Evolutionary conservation across 1,140 invertebrate genomes (phyloP).

Genomic region (Dendroctonus ponderosae): DNA sequence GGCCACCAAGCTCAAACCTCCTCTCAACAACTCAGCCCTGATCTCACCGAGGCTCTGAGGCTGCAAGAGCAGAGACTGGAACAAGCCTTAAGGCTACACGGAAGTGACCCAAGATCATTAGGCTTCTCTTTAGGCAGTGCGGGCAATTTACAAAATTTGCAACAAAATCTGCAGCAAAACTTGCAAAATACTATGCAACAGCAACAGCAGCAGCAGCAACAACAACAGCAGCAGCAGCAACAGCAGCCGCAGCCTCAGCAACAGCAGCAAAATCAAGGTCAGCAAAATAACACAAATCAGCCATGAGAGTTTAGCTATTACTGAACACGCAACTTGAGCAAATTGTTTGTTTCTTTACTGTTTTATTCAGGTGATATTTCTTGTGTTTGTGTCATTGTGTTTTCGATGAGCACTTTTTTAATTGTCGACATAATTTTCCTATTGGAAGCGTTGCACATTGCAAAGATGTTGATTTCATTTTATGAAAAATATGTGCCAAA

Average conservation of each 20-base stretch:
- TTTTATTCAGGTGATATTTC: neutral
- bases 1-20: constrained; percentile 48
- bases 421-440: neutral
- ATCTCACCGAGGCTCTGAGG: constrained; percentile 68
- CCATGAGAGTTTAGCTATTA: constrained; percentile 66
- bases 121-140: constrained; percentile 61
- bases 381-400: constrained; percentile 12
- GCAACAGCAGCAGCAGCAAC: constrained; percentile 56
- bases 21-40: constrained; percentile 58
- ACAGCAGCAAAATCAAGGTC: constrained; percentile 52
- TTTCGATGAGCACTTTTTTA: neutral
- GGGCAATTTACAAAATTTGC: constrained; percentile 59
- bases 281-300: constrained; percentile 39
- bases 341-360: constrained; percentile 1
- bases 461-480: too few relatives aligned
- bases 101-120: constrained; percentile 62
- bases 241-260: constrained; percentile 54
- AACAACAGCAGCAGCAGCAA: constrained; percentile 51
- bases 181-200: constrained; percentile 52
- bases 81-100: constrained; percentile 75
- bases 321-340: constrained; percentile 47
- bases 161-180: constrained; percentile 55
- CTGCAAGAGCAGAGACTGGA: constrained; percentile 78
- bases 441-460: too few relatives aligned
- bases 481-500: constrained; percentile 43